Evolutionary conservation across 2,797 vertebrate genomes (phyloP), one percentile per base, ranked within the genome.

Genomic region (Eurystomus glaucurus): DNA sequence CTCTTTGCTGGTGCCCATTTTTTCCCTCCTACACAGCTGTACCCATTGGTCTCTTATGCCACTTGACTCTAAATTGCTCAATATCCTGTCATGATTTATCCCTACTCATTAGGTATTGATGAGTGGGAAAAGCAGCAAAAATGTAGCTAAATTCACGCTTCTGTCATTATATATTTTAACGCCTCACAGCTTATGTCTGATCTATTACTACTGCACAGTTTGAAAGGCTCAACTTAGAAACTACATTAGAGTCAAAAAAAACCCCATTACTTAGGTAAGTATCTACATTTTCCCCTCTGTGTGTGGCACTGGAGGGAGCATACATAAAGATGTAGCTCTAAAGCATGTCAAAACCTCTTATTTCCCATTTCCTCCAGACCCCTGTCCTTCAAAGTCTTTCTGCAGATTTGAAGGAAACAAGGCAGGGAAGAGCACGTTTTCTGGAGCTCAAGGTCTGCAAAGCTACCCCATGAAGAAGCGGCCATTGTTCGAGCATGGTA

Each of bases 401-500:
- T 54, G 10, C 18, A 77, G 46, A 35, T 5, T 20, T 79, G 29
- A 90, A 15, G 25, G 51, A 91, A 93, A 74, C 6, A 64, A 76
- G 35, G 41, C 55, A 93, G 39, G 25, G 33, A 93, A 82, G 5
- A 77, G n/a, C 13, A 43, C 0, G 0, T 75, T 80, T 70, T 82
- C 55, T 50, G 55, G 11, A 29, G 17, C 18, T 18, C 0, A 0
- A 15, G 25, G 48, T 43, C 23, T 82, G 4, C 1, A 1, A 60
- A 91, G n/a, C 48, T 77, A 35, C 26, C 54, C 11, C 29, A 52
- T 0, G 1, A 76, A 82, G 31, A 77, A 87, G 16, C 3, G 28
- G 50, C 12, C 52, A 92, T 71, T 95, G 71, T 64, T 94, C 54
- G 86, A 79, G 57, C 51, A 70, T 11, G 39, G 80, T 22, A 85